Base-by-base conservation (phyloP, 1,140 invertebrate species). In the Drosophila athabasca region DNA sequence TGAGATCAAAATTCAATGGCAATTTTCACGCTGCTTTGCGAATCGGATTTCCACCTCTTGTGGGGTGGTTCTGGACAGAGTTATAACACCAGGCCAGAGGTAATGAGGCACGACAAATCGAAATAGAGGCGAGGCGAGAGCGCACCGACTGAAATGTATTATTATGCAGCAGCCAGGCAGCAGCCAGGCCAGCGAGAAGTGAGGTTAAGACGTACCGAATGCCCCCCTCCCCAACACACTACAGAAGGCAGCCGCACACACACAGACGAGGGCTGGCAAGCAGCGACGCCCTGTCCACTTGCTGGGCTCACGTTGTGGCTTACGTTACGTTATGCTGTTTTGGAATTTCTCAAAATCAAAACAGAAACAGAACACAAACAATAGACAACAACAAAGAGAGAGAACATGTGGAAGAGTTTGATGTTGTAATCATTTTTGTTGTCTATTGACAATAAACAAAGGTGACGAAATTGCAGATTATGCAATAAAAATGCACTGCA, bases 151-250 rank as follows among this genome's bases (percentile, higher is more conserved):
- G 48, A 59, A 69, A 61, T 76, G 64, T 61, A 76, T 76, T 76
- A 76, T 76, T 76, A 76, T 76, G 73, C 73, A 76, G 73, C 73
- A 74, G 69, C 66, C 66, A 69, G 62, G 55, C 62, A 57, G 43
- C 35, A 65, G 62, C 24, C n/a, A 17, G 24, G 50, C 41, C 26
- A 22, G 35, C 41, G 48, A 66, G 53, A 75, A 75, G 71, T 75
- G 71, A 75, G 71, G 71, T 75, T 75, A 75, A 62, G 52, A 39
- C 35, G 31, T 39, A 39, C 35, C 9, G 31, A 35, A 35, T 35
- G 58, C 55, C 62, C 58, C 26, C 11, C 17, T 1, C 13, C 29
- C 13, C n/a, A 11, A 29, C 41, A 58, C 52, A 43, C 43, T 45
- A 41, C 65, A 74, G 71, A 74, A 62, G 53, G 35, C 61, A 45